Base-by-base conservation (phyloP, 2,888 invertebrate species). In the Ernsta delagoae region DNA sequence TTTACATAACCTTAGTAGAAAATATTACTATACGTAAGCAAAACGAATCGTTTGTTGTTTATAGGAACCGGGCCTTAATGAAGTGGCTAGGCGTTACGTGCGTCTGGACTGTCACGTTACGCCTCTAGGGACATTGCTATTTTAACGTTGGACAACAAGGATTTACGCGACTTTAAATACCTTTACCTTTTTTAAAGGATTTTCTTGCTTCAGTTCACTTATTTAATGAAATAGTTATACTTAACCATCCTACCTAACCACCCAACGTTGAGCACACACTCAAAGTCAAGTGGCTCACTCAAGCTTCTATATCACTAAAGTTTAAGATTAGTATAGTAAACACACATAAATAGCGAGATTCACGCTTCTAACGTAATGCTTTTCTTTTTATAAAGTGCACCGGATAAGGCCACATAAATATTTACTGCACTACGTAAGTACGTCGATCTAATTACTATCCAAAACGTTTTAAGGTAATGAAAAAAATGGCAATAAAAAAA, bases 331-430 rank as follows among this genome's bases (percentile, higher is more conserved):
- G 36, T 36, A 36, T 36, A 8, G 59, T 53, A 53, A 60, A 53
- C 34, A 59, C 16, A 54, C 53, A 73, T 75, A 73, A 75, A 74
- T 75, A 74, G 70, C 72, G 59, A 66, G 71, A 53, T 72, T 71
- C 73, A 75, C 72, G 75, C 71, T 65, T 62, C 71, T 70, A 60
- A 62, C 60, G 45, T 72, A 61, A 62, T 68, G 70, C 66, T 43
- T 70, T 62, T 70, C 71, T 73, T 75, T 72, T 75, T 73, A 73
- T 76, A 75, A 62, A 72, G n/a, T 39, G n/a, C n/a, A 50, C 8
- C 59, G 65, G 59, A 59, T 24, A 59, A 53, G 41, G 12, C n/a
- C 39, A 36, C 11, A 36, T 36, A 36, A 5, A 36, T 36, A 36
- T 36, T 3, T 36, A 36, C 36, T 36, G n/a, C n/a, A n/a, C n/a